phyloP scores from a whole-genome alignment of 2,797 vertebrate genomes.

The Ambastaia sidthimunki region DNA sequence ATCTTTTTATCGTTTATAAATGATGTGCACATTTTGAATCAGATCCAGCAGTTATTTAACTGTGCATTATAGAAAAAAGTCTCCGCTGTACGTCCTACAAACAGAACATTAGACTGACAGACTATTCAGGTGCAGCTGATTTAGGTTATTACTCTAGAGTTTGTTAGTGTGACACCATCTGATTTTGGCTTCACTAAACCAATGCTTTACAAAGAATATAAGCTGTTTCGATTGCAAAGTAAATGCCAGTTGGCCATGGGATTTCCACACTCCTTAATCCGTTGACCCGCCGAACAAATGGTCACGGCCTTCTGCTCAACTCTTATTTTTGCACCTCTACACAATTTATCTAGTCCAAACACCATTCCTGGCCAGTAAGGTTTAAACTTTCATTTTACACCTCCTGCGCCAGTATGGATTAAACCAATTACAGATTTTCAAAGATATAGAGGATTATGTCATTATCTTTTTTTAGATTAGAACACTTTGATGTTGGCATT shows the following conservation, averaged over 20 bases:
- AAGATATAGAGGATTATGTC: not conserved
- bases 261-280: constrained; percentile 74
- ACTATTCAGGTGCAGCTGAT: constrained; percentile 16
- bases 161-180: constrained; percentile 32
- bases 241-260: constrained; percentile 73
- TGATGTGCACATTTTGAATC: constrained; percentile 35
- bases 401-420: constrained; percentile 20
- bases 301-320: constrained; percentile 56
- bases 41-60: constrained; percentile 27
- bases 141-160: constrained; percentile 16
- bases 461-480: constrained; percentile 26
- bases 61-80: constrained; percentile 4
- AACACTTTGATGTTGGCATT: constrained; percentile 24
- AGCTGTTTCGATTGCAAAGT: constrained; percentile 66
- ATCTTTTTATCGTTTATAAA: constrained; percentile 40
- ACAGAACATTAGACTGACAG: constrained; percentile 26
- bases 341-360: constrained; percentile 42
- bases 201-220: constrained; percentile 59
- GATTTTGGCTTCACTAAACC: constrained; percentile 11
- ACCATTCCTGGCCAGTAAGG: constrained; percentile 11
- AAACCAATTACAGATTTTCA: not conserved
- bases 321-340: constrained; percentile 30
- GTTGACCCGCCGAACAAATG: constrained; percentile 57
- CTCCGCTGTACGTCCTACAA: not conserved
- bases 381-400: constrained; percentile 32